Conservation (phyloP, 37 sponge, comb jelly and placozoan genomes). For the Corticium candelabrum region DNA sequence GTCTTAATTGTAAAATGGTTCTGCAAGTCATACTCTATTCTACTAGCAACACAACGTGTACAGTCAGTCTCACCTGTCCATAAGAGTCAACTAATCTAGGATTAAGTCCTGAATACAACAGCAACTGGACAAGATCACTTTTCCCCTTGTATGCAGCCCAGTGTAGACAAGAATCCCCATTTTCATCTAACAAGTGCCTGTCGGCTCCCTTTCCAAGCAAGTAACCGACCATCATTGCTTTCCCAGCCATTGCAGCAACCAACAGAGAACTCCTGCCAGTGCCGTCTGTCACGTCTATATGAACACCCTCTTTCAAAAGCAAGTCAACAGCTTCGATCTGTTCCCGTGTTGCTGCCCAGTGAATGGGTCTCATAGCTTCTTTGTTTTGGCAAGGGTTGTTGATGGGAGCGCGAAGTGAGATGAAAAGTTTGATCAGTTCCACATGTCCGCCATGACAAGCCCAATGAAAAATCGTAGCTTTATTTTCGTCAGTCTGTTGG, state of each 20-base stretch:
- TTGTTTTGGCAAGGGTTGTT: too few relatives aligned
- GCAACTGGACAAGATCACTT: not conserved
- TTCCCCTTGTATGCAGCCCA: slow-evolving; percentile 8
- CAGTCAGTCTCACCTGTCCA: slow-evolving; percentile 2
- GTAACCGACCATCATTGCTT: not conserved
- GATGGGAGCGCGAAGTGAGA: too few relatives aligned
- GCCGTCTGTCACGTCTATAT: not conserved
- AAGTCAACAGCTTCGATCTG: not conserved
- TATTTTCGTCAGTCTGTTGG: not conserved
- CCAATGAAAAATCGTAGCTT: not conserved
- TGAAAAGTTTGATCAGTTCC: not conserved
- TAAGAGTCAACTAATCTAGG: not conserved
- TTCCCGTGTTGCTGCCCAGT: slow-evolving; percentile 1
- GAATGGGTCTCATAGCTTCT: not conserved
- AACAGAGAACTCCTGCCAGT: not conserved
- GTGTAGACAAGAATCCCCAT: not conserved
- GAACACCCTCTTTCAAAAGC: not conserved
- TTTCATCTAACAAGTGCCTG: not conserved
- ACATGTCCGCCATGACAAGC: not conserved
- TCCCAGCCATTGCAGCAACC: not conserved
- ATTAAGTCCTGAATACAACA: not conserved
- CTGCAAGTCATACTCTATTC: too few relatives aligned
- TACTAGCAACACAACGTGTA: too few relatives aligned
- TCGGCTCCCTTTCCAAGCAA: not conserved
- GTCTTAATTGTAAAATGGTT: too few relatives aligned